Evolutionary conservation across 1,140 invertebrate genomes (phyloP).

Genomic region (Drosophila mojavensis): DNA sequence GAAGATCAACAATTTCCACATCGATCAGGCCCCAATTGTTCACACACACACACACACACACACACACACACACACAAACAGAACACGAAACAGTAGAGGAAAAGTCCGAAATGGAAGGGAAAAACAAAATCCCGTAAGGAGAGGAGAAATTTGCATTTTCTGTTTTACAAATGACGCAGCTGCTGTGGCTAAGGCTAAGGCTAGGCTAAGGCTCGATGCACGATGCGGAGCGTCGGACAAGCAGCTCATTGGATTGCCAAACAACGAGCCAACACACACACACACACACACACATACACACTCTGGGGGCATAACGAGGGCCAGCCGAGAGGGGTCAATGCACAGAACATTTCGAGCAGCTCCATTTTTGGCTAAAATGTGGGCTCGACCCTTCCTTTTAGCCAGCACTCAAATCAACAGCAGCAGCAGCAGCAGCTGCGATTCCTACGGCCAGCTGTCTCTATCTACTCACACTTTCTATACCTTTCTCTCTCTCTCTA

Average conservation of each 20-base stretch:
- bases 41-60: no score
- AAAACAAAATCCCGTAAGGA: neutral
- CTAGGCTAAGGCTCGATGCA: neutral
- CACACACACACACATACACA: neutral
- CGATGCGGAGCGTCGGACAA: slow-evolving; percentile 9
- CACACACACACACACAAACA: neutral
- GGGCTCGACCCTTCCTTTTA: slow-evolving; percentile 7
- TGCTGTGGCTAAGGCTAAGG: neutral
- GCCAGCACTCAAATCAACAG: slow-evolving; percentile 33
- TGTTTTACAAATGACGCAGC: slow-evolving; percentile 9
- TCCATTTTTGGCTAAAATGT: slow-evolving; percentile 20
- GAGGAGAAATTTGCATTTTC: neutral
- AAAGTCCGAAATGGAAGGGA: neutral
- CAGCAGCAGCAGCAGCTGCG: slow-evolving; percentile 6
- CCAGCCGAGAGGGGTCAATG: neutral
- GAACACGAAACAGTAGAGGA: neutral
- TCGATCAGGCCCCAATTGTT: slow-evolving; percentile 11
- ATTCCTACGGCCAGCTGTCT: no score
- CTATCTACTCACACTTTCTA: no score
- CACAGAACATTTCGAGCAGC: slow-evolving; percentile 16
- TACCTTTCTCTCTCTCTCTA: neutral
- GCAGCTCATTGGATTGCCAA: slow-evolving; percentile 41
- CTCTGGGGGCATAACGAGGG: neutral
- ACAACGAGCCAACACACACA: slow-evolving; percentile 10
- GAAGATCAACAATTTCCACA: neutral